Base-by-base conservation (phyloP, 2,797 vertebrate species). In the Pyrocephalus nanus region DNA sequence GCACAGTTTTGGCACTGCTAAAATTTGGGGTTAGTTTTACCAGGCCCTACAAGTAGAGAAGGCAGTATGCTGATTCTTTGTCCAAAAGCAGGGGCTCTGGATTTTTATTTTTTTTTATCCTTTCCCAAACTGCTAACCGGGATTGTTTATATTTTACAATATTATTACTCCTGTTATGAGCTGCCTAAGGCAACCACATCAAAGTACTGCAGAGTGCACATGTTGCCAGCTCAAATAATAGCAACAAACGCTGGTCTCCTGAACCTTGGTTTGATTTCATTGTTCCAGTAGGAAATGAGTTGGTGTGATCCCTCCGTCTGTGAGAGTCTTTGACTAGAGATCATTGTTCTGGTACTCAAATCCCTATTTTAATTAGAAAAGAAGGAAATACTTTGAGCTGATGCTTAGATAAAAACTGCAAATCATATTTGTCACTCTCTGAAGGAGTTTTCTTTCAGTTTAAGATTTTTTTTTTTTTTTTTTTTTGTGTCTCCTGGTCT, bases 121-220 rank as follows among this genome's bases (percentile, higher is more conserved):
- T 83, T 81, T 94, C 88, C 60, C 83, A 94, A 95, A 94, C 85
- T 93, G 66, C 86, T 84, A 95, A 93, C 80, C 95, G 64, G 40
- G 80, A 88, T 96, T 97, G 92, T 97, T 98, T 97, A 83, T 65
- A 91, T 96, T 97, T 97, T 96, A 93, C 96, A 93, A 43, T 96
- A 79, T 81, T 94, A 86, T 80, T 95, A 92, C 92, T 97, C 72
- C 72, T 96, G 79, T 97, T 97, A 96, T 72, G 93, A 97, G 73
- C 82, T 97, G 96, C 97, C 96, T 95, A 76, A 95, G 97, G 96
- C 96, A 97, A 75, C 94, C 96, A 96, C 96, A 97, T 97, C 96
- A 98, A 97, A 97, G 96, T 57, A 83, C 72, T 94, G 62, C n/a
- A 79, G 38, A 90, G 47, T 0, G 4, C 5, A 5, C 12, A 12